Conservation (phyloP, 1,140 invertebrate genomes). For the Diachasma alloeum region DNA sequence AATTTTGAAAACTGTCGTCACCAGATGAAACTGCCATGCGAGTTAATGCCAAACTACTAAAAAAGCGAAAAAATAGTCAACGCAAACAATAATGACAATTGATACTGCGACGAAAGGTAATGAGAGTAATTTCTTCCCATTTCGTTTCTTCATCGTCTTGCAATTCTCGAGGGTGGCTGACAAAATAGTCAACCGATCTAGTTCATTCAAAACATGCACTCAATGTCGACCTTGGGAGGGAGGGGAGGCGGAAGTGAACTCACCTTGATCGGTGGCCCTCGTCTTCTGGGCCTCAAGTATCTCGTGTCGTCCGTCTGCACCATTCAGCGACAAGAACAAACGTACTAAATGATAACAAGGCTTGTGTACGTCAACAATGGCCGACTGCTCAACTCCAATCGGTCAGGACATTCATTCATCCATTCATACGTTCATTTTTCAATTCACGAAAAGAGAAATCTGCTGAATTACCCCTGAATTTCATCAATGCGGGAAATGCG, state of each 20-base stretch:
- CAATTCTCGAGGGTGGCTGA: not conserved
- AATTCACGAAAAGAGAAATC: not conserved
- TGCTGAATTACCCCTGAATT: not conserved
- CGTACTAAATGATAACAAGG: constrained; percentile 76
- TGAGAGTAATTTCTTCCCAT: not conserved
- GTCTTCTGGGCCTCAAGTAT: constrained; percentile 62
- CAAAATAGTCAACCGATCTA: not conserved
- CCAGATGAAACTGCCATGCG: not conserved
- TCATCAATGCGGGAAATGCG: too few species aligned
- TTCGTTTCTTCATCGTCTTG: not conserved
- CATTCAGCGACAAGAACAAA: constrained; percentile 82
- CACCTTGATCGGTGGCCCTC: constrained; percentile 52
- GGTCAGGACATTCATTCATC: not conserved
- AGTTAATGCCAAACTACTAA: not conserved
- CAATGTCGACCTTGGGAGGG: not conserved
- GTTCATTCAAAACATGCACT: not conserved
- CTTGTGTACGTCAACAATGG: constrained; percentile 46
- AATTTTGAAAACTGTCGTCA: not conserved
- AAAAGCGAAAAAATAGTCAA: not conserved
- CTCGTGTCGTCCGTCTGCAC: constrained; percentile 68
- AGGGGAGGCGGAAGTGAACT: constrained; percentile 31
- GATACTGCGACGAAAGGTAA: not conserved
- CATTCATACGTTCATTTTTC: not conserved
- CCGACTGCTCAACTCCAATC: constrained; percentile 35
- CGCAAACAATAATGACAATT: not conserved